Conservation (phyloP, 2,888 invertebrate species). For the Acleris literana region DNA sequence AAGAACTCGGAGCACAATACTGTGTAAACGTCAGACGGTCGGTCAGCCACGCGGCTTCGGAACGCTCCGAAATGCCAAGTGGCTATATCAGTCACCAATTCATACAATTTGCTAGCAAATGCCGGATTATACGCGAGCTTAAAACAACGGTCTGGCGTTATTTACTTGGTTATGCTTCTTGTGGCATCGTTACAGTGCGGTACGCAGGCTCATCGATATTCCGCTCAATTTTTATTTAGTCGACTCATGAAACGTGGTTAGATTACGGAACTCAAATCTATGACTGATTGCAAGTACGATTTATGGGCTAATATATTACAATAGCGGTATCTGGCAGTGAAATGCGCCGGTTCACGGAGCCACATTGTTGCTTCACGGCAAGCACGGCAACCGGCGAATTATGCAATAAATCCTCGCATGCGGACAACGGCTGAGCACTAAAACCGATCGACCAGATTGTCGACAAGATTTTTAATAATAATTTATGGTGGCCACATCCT, state of each 20-base stretch:
- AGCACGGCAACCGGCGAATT: slow-evolving; percentile 43
- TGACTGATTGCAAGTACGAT: slow-evolving; percentile 54
- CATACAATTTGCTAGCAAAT: slow-evolving; percentile 4
- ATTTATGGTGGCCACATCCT: slow-evolving; percentile 42
- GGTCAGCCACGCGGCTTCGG: background rate
- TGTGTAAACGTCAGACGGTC: slow-evolving; percentile 12
- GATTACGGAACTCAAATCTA: slow-evolving; percentile 42
- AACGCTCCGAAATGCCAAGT: slow-evolving; percentile 2
- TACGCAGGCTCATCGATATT: slow-evolving; percentile 22
- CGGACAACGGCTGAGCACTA: slow-evolving; percentile 41
- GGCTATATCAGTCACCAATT: slow-evolving; percentile 13
- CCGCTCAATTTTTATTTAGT: slow-evolving; percentile 30
- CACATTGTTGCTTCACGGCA: slow-evolving; percentile 51
- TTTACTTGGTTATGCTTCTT: slow-evolving; percentile 4
- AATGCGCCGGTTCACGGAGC: slow-evolving; percentile 44
- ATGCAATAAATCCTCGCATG: slow-evolving; percentile 45
- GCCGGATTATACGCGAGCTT: slow-evolving; percentile 2
- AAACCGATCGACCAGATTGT: slow-evolving; percentile 42
- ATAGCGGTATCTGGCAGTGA: slow-evolving; percentile 54
- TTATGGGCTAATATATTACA: slow-evolving; percentile 60
- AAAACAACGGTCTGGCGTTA: slow-evolving; percentile 16
- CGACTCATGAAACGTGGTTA: slow-evolving; percentile 24
- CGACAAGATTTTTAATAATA: slow-evolving; percentile 43
- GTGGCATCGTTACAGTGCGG: slow-evolving; percentile 6
- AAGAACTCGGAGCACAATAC: slow-evolving; percentile 1